Percentiles rank a stretch among this genome's conserved stretches.
phyloP scores from a whole-genome alignment of 2,113 vertebrate species.

The Prinia subflava region DNA sequence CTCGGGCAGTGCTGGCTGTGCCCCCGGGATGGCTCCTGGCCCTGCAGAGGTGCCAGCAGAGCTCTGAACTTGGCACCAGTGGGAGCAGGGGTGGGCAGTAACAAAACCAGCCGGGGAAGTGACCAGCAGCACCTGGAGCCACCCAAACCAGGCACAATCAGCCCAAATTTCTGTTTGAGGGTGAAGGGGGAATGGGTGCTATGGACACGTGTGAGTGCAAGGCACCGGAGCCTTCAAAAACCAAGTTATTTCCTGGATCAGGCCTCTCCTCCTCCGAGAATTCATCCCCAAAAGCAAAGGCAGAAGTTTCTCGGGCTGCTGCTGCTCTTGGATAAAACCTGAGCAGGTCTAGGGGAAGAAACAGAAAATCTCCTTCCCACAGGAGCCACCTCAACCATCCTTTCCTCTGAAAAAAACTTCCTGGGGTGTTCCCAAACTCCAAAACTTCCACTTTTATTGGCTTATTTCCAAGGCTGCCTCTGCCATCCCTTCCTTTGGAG shows the following conservation, averaged over 20 bases:
- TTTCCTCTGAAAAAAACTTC: no score
- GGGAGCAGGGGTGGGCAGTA: neutral
- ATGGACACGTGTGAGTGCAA: fast-evolving
- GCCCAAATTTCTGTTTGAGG: neutral
- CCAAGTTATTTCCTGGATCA: fast-evolving
- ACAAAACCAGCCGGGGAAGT: neutral
- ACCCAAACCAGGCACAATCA: fast-evolving
- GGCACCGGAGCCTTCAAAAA: neutral
- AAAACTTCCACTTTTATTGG: neutral
- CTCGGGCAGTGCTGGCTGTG: fast-evolving
- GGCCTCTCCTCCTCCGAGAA: neutral
- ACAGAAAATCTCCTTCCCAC: neutral
- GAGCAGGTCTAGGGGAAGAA: neutral
- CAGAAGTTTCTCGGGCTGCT: neutral
- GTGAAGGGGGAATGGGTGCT: fast-evolving
- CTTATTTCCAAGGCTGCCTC: neutral
- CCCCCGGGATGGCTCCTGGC: fast-evolving
- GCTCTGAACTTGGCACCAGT: fast-evolving
- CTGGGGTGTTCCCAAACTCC: neutral
- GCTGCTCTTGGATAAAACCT: neutral
- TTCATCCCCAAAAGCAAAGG: neutral
- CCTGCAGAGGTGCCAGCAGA: neutral
- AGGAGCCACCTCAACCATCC: neutral
- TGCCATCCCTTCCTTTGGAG: no score
- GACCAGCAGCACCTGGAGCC: neutral